phyloP scores from a whole-genome alignment of 2,113 vertebrate genomes.

The Burhinus oedicnemus region DNA sequence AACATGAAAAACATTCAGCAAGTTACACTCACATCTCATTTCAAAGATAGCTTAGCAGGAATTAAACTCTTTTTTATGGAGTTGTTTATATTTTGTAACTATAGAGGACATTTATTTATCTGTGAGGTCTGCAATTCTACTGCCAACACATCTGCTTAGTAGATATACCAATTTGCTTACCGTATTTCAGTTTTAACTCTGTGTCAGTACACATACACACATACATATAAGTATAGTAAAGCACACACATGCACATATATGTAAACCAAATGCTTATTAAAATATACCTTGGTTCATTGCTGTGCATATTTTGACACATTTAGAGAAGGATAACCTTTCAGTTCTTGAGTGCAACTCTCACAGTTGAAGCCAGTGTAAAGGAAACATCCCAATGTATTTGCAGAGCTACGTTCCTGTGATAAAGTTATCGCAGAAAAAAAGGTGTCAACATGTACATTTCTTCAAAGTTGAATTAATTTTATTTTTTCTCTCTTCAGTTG shows the following conservation, averaged over 20 bases:
- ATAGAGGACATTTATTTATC: background rate
- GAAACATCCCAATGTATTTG: background rate
- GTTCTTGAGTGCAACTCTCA: background rate
- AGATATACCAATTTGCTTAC: background rate
- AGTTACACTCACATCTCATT: background rate
- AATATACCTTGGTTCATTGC: background rate
- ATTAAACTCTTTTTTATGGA: background rate
- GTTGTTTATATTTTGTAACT: background rate
- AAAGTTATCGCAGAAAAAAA: background rate
- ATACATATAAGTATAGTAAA: background rate
- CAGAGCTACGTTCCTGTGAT: background rate
- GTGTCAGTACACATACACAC: background rate
- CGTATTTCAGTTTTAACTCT: background rate
- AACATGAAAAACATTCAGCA: background rate
- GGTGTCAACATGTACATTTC: background rate
- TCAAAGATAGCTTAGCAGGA: background rate
- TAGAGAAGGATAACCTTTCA: background rate
- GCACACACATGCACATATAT: too few species aligned
- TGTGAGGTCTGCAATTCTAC: background rate
- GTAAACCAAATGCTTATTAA: background rate
- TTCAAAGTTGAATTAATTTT: background rate
- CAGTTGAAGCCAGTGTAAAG: background rate
- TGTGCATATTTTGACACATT: background rate
- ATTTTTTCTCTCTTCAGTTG: background rate
- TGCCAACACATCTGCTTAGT: background rate